These are phyloP conservation scores for Panorpa germanica DNA, from an alignment of 2,888 invertebrate genomes.

Conservation along the genomic window DNA sequence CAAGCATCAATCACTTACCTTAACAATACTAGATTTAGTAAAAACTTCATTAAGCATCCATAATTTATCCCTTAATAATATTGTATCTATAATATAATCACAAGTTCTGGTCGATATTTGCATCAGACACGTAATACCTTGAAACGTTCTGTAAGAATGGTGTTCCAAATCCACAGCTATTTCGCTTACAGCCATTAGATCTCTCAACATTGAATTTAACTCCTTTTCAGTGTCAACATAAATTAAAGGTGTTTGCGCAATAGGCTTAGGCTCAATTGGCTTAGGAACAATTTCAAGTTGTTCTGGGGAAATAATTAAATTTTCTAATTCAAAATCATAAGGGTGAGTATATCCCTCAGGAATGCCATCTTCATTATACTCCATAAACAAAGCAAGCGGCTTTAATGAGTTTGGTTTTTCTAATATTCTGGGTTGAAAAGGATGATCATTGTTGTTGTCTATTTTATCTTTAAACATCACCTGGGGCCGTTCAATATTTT, in stretches of 20 bases:
- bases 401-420: constrained; percentile 78
- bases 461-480: constrained; percentile 64
- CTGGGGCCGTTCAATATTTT: constrained; percentile 67
- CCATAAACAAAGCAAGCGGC: constrained; percentile 54
- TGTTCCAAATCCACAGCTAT: constrained; percentile 88
- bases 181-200: constrained; percentile 44
- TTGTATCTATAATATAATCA: constrained; percentile 82
- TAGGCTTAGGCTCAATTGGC: constrained; percentile 25
- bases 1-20: too few relatives aligned
- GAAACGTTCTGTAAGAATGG: constrained; percentile 80
- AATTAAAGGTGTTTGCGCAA: constrained; percentile 45
- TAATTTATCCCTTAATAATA: constrained; percentile 65
- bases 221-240: constrained; percentile 45
- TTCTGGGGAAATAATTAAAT: constrained; percentile 41
- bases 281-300: constrained; percentile 29
- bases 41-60: constrained; percentile 73
- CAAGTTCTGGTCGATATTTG: constrained; percentile 68
- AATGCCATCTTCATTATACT: constrained; percentile 41
- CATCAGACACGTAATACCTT: constrained; percentile 88
- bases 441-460: constrained; percentile 51
- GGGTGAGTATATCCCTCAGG: constrained; percentile 66
- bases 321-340: constrained; percentile 69
- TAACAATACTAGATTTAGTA: constrained; percentile 73
- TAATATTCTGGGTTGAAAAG: constrained; percentile 69
- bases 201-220: constrained; percentile 41